phyloP scores from a whole-genome alignment of 2,888 invertebrate genomes.

The Augochlorella aurata region DNA sequence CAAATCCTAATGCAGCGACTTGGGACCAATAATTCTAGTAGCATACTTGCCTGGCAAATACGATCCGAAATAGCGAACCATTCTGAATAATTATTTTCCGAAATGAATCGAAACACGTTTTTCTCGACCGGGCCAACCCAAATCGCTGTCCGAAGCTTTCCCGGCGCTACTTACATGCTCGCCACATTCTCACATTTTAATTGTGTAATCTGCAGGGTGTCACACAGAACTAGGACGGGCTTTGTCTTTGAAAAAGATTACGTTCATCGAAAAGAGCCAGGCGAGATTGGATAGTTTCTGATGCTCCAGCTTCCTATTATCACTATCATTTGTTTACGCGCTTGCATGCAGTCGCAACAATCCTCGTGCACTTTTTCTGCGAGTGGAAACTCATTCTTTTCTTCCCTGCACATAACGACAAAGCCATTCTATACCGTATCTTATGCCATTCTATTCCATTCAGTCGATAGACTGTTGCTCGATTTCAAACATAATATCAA shows the following conservation, averaged over 20 bases:
- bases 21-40: slow-evolving; percentile 44
- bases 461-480: background rate
- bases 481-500: background rate
- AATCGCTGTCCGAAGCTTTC: slow-evolving; percentile 66
- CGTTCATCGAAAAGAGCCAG: background rate
- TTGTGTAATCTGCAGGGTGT: slow-evolving; percentile 31
- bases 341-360: slow-evolving; percentile 15
- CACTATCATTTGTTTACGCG: slow-evolving; percentile 14
- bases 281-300: slow-evolving; percentile 12
- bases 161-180: slow-evolving; percentile 64
- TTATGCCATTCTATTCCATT: background rate
- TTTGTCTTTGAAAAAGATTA: background rate
- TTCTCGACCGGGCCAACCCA: slow-evolving; percentile 53
- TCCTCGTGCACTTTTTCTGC: slow-evolving; percentile 13
- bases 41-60: slow-evolving; percentile 25
- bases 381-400: slow-evolving; percentile 4
- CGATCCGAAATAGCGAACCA: slow-evolving; percentile 13
- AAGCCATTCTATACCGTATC: background rate
- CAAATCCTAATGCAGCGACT: slow-evolving; percentile 63
- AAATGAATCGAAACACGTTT: background rate
- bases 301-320: slow-evolving; percentile 7
- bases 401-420: background rate
- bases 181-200: slow-evolving; percentile 67
- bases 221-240: slow-evolving; percentile 7
- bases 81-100: background rate